Percentiles rank a stretch among this genome's conserved stretches.
These are phyloP conservation scores for Oreonectes daqikongensis DNA, from an alignment of 2,797 vertebrate genomes.

Conservation along the genomic window DNA sequence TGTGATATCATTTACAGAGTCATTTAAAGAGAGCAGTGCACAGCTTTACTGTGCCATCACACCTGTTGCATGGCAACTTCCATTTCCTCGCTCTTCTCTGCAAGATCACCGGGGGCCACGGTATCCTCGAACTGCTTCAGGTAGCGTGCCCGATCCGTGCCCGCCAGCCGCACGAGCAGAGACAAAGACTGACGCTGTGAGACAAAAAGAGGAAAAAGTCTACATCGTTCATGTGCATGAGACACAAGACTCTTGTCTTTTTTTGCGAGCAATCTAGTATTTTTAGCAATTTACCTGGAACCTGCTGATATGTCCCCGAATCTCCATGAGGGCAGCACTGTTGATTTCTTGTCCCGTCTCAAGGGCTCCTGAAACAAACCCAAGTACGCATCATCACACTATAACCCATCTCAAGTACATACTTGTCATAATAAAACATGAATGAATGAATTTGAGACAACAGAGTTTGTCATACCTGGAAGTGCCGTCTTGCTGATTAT, in stretches of 20 bases:
- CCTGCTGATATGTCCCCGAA: slow-evolving; percentile 90
- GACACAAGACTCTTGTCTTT: too few relatives aligned
- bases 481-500: slow-evolving; percentile 97
- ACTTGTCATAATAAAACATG: background rate
- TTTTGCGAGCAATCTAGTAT: too few relatives aligned
- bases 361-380: slow-evolving; percentile 76
- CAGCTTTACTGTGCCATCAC: background rate
- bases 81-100: slow-evolving; percentile 87
- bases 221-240: too few relatives aligned
- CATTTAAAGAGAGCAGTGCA: background rate
- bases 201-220: background rate
- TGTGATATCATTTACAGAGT: background rate
- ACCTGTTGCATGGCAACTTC: slow-evolving; percentile 97
- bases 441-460: background rate
- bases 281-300: slow-evolving; percentile 84
- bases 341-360: slow-evolving; percentile 85
- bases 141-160: slow-evolving; percentile 86
- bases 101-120: slow-evolving; percentile 76
- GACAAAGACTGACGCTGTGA: slow-evolving; percentile 88
- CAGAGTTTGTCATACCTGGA: slow-evolving; percentile 78
- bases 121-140: slow-evolving; percentile 88
- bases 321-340: slow-evolving; percentile 86
- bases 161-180: slow-evolving; percentile 88
- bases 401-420: background rate
- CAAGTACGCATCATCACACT: background rate